Evolutionary conservation across 1,140 invertebrate genomes (phyloP).

Genomic region (Brachionus manjavacas): DNA sequence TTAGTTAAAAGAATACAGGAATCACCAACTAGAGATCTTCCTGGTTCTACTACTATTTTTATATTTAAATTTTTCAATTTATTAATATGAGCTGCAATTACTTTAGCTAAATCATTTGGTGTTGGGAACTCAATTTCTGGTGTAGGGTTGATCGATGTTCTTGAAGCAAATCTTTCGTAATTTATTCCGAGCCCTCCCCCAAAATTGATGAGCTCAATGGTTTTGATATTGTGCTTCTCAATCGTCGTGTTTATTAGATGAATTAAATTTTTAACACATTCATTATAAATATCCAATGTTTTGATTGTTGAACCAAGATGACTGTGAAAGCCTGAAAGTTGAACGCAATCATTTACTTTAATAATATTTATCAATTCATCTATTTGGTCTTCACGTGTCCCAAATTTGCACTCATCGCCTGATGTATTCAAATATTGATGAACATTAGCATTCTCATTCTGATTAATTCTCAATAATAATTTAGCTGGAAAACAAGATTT

Average conservation of each 20-base stretch:
- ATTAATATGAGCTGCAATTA: slow-evolving; percentile 44
- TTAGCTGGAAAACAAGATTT: slow-evolving; percentile 44
- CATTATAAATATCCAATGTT: slow-evolving; percentile 47
- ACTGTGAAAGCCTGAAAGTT: slow-evolving; percentile 54
- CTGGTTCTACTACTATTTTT: slow-evolving; percentile 56
- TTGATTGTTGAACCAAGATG: slow-evolving; percentile 55
- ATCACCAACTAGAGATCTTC: slow-evolving; percentile 55
- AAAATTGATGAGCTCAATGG: slow-evolving; percentile 51
- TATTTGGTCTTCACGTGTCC: slow-evolving; percentile 46
- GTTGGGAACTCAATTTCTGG: slow-evolving; percentile 29
- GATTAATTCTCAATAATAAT: background rate
- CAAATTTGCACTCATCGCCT: slow-evolving; percentile 50
- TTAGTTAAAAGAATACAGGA: slow-evolving; percentile 50
- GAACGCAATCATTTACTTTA: slow-evolving; percentile 43
- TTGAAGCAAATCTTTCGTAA: slow-evolving; percentile 47
- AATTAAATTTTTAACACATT: slow-evolving; percentile 46
- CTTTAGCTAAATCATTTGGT: slow-evolving; percentile 45
- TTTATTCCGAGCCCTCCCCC: slow-evolving; percentile 57
- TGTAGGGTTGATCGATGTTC: background rate
- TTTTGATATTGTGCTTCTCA: slow-evolving; percentile 43
- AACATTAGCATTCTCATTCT: slow-evolving; percentile 42
- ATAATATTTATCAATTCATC: slow-evolving; percentile 44
- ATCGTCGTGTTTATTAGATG: background rate
- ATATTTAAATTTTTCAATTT: slow-evolving; percentile 46
- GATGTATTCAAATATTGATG: slow-evolving; percentile 50